Evolutionary conservation across 2,888 invertebrate species (phyloP).

Genomic region (Eupithecia dodoneata): DNA sequence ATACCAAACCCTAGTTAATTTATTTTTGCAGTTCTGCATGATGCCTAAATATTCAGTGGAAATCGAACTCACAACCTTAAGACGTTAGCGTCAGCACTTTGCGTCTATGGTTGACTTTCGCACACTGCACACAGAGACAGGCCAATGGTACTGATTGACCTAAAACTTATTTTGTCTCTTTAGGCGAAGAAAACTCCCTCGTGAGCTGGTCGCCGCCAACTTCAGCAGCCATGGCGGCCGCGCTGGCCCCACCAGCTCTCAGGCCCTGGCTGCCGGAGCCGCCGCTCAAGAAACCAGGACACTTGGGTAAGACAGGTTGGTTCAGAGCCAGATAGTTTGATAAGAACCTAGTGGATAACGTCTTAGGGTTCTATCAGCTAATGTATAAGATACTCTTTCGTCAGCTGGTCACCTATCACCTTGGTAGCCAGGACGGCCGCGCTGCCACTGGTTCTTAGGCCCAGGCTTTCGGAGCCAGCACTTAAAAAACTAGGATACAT

Average conservation of each 20-base stretch:
- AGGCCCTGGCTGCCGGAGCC: conserved; percentile 80
- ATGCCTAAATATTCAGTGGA: too few relatives aligned
- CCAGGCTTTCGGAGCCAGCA: conserved; percentile 80
- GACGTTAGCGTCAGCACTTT: too few relatives aligned
- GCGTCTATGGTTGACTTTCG: too few relatives aligned
- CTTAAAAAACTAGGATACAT: conserved; percentile 75
- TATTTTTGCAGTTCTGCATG: too few relatives aligned
- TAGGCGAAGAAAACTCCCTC: conserved; percentile 81
- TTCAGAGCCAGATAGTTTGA: background rate
- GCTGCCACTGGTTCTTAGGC: conserved; percentile 81
- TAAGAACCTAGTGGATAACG: background rate
- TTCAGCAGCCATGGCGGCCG: conserved; percentile 85
- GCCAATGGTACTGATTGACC: too few relatives aligned
- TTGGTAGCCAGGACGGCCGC: conserved; percentile 86
- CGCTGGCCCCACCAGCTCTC: conserved; percentile 84
- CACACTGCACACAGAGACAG: too few relatives aligned
- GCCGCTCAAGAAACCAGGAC: conserved; percentile 75
- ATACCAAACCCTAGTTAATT: too few relatives aligned
- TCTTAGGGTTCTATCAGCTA: background rate
- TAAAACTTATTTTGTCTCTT: background rate
- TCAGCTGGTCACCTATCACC: conserved; percentile 84
- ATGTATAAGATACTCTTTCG: conserved; percentile 67
- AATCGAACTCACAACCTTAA: too few relatives aligned
- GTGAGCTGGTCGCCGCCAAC: conserved; percentile 84
- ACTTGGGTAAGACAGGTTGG: conserved; percentile 75